A percentile compares a stretch with the other conserved stretches of the same genome.
These are phyloP conservation scores for Zaprionus lineosus DNA, from an alignment of 2,888 invertebrate genomes.

Conservation along the genomic window DNA sequence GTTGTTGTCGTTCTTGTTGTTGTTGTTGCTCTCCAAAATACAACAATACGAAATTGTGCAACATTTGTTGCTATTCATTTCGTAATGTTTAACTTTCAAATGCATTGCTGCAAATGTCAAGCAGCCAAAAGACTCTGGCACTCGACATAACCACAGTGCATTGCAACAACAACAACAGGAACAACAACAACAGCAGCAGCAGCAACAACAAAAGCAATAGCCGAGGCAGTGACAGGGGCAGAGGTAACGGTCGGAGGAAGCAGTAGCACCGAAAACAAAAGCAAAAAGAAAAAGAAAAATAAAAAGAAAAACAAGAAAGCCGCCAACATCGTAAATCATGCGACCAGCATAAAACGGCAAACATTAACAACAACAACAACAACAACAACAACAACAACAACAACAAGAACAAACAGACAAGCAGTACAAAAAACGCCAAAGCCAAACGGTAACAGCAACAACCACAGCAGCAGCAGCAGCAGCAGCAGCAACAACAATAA, in stretches of 20 bases:
- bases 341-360: conserved; percentile 49
- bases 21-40: too few relatives aligned
- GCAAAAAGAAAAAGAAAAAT: too few relatives aligned
- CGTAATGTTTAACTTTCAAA: conserved; percentile 21
- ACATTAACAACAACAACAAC: too few relatives aligned
- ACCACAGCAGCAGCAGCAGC: conserved; percentile 21
- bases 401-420: conserved; percentile 35
- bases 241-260: too few relatives aligned
- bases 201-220: too few relatives aligned
- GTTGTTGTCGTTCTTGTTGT: too few relatives aligned
- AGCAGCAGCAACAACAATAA: conserved; percentile 20
- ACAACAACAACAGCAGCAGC: conserved; percentile 9
- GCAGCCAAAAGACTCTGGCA: conserved; percentile 30
- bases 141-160: conserved; percentile 44
- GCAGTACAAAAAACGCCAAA: conserved; percentile 43
- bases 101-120: conserved; percentile 11
- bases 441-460: conserved; percentile 42
- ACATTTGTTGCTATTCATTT: neutral
- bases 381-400: conserved; percentile 35
- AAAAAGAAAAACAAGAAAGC: too few relatives aligned
- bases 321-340: conserved; percentile 50
- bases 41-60: too few relatives aligned
- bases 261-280: conserved; percentile 2
- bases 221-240: too few relatives aligned
- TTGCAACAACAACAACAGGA: conserved; percentile 22